Base-by-base conservation (phyloP, 2,888 invertebrate genomes). In the Anthoptus insignis region DNA sequence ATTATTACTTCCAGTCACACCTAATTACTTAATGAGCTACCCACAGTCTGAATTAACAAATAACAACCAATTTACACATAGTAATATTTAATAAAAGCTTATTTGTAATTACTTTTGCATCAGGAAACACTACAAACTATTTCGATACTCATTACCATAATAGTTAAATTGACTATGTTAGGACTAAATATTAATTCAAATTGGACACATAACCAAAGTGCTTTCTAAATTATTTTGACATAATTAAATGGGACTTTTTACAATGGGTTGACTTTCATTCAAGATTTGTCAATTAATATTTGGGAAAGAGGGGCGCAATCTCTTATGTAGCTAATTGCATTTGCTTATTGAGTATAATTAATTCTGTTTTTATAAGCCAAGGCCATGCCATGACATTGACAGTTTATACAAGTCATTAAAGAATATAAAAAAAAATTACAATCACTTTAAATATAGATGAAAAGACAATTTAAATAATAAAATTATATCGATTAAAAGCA, bases 111-210 rank as follows among this genome's bases (percentile, higher is more conserved):
- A 84, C 81, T 76, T 80, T 78, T 76, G 70, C 79, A 76, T 77
- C 78, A 79, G 74, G 81, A 82, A 78, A 78, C 84, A 86, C 49
- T 64, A 64, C 53, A 49, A 64, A 42, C 82, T 88, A 87, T 82
- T 84, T 85, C 83, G 81, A 82, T 85, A 79, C 79, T 82, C 80
- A 81, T 73, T 76, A 72, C 78, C 77, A 66, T 75, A 73, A 75
- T 78, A 79, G 74, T 82, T 87, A 87, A 88, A 87, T 87, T 86
- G 87, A 89, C 89, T 91, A 89, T 85, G 77, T 83, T 84, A 83
- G 81, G 82, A 87, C 87, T 88, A 87, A 84, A 76, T 81, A 66
- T 73, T 73, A 53, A 60, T 77, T 77, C 77, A 79, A 82, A 84
- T 86, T 87, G 86, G 87, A 88, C 87, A 84, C 76, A 77, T 74